These are phyloP conservation scores for Myotis daubentonii DNA, from an alignment of 2,797 vertebrate genomes.

Conservation along the genomic window DNA sequence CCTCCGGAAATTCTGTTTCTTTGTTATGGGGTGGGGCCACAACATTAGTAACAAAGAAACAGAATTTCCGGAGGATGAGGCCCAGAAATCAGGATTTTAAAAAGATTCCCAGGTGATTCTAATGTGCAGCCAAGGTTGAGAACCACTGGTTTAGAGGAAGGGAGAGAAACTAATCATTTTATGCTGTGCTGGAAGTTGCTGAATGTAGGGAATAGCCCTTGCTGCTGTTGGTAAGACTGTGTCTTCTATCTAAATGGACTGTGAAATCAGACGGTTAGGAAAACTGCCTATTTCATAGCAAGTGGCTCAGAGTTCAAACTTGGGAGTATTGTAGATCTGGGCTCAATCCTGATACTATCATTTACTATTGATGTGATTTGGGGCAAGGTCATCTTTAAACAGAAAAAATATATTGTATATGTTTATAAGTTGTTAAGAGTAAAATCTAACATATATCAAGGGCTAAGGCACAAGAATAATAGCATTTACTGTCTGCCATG, in stretches of 20 bases:
- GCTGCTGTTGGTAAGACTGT: background rate
- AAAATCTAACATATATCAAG: background rate
- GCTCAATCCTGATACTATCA: background rate
- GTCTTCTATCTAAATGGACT: background rate
- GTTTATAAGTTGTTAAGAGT: slow-evolving; percentile 9
- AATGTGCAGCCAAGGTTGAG: no score
- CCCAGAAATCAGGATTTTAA: no score
- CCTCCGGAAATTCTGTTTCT: no score
- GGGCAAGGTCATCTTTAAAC: background rate
- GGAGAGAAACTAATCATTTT: background rate
- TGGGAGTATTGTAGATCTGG: background rate
- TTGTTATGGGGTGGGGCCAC: no score
- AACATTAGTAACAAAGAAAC: no score
- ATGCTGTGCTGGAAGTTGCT: background rate
- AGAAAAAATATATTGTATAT: background rate
- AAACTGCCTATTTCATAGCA: background rate
- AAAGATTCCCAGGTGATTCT: no score
- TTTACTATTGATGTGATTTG: background rate
- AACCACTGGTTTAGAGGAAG: background rate
- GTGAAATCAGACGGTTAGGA: background rate
- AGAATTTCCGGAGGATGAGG: no score
- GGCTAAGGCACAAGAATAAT: background rate
- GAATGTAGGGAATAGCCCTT: background rate
- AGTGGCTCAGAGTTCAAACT: background rate
- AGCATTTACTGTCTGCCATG: background rate